These are phyloP conservation scores for Agrypnus murinus DNA, from an alignment of 2,888 invertebrate species.

Conservation along the genomic window DNA sequence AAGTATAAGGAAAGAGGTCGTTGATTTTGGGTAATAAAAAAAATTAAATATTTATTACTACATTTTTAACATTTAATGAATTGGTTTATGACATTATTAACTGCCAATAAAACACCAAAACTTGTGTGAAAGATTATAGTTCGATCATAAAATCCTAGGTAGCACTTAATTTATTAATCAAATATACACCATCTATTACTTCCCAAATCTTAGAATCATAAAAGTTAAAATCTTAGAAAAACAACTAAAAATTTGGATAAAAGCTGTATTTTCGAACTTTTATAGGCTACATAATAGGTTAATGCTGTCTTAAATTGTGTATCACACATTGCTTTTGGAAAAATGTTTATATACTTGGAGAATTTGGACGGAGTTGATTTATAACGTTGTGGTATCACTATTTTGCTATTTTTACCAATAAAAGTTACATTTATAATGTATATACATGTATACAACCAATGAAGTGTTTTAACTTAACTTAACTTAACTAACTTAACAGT, in stretches of 20 bases:
- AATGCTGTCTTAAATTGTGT: conserved; percentile 22
- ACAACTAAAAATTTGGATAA: conserved; percentile 27
- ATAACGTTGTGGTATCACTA: no score
- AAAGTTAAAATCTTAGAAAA: conserved; percentile 29
- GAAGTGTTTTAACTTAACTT: no score
- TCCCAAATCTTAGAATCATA: conserved; percentile 30
- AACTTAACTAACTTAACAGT: no score
- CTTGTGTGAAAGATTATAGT: conserved; percentile 42
- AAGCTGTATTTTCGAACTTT: conserved; percentile 3
- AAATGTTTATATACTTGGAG: no score
- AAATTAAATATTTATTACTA: conserved; percentile 41
- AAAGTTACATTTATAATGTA: no score
- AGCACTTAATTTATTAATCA: conserved; percentile 46
- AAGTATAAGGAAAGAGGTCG: conserved; percentile 32
- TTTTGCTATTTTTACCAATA: no score
- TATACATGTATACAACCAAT: no score
- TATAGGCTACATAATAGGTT: conserved; percentile 40
- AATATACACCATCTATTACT: conserved; percentile 31
- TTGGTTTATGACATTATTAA: conserved; percentile 47
- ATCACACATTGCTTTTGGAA: neutral
- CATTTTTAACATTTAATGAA: conserved; percentile 45
- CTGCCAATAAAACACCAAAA: conserved; percentile 45
- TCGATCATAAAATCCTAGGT: conserved; percentile 39
- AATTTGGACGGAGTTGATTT: no score
- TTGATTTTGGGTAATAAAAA: conserved; percentile 38